A percentile compares a stretch with the other conserved stretches of the same genome.
Evolutionary conservation across 2,888 invertebrate genomes (phyloP).

Genomic region (Apomyelois bistriatella): DNA sequence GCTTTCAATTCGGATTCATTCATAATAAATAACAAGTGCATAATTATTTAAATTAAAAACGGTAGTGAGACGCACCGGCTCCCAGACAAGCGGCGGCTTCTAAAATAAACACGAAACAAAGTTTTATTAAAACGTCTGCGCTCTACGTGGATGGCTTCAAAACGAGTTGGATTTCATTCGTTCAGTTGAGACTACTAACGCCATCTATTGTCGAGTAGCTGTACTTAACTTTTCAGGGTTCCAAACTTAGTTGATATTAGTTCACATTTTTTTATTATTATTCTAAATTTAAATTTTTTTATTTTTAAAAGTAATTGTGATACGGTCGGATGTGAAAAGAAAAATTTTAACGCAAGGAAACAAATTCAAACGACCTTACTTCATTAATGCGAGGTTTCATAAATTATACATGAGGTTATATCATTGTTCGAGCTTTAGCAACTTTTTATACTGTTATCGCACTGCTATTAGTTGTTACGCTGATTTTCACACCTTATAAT

Average conservation of each 20-base stretch:
- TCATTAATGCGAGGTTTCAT: constrained; percentile 64
- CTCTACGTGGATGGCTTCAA: constrained; percentile 43
- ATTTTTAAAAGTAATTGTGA: too few relatives aligned
- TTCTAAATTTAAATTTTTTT: background rate
- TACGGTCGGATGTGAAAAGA: constrained; percentile 4
- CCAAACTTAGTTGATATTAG: constrained; percentile 27
- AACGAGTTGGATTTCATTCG: constrained; percentile 26
- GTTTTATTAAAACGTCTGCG: constrained; percentile 56
- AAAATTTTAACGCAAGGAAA: constrained; percentile 43
- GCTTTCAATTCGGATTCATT: constrained; percentile 19
- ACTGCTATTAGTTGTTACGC: constrained; percentile 24
- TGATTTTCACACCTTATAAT: constrained; percentile 17
- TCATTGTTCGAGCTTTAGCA: constrained; percentile 58
- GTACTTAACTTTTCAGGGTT: constrained; percentile 40
- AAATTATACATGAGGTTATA: constrained; percentile 71
- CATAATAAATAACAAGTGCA: constrained; percentile 26
- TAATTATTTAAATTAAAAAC: constrained; percentile 52
- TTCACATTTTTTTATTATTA: background rate
- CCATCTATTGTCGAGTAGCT: constrained; percentile 67
- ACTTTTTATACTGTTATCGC: constrained; percentile 48
- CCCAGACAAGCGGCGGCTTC: constrained; percentile 42
- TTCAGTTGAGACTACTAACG: constrained; percentile 33
- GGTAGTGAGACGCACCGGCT: constrained; percentile 32
- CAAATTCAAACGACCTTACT: constrained; percentile 73
- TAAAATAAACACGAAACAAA: constrained; percentile 61